phyloP scores from a whole-genome alignment of 2,888 invertebrate species.

The Lacanobia wlatinum region DNA sequence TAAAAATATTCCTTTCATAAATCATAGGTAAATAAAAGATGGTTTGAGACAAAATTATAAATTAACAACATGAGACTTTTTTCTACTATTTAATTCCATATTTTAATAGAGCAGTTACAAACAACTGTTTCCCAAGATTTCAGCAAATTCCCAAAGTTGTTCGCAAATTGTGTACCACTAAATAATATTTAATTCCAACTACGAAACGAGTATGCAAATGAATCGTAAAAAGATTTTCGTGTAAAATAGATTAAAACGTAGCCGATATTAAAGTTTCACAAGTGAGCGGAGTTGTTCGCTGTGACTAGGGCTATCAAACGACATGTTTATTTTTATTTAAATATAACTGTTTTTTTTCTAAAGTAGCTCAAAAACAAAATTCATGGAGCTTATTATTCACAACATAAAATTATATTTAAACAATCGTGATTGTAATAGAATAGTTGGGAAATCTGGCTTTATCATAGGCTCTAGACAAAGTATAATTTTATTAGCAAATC shows the following conservation, averaged over 20 bases:
- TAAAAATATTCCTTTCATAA: neutral
- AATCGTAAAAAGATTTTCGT: conserved; percentile 68
- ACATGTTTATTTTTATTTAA: neutral
- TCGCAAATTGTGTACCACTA: conserved; percentile 44
- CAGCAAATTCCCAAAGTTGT: conserved; percentile 37
- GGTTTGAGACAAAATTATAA: neutral
- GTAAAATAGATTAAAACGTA: conserved; percentile 69
- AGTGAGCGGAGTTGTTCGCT: conserved; percentile 79
- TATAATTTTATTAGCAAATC: too few relatives aligned
- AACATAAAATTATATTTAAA: too few relatives aligned
- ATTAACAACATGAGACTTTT: neutral
- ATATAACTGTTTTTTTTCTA: neutral
- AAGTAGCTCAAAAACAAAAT: too few relatives aligned
- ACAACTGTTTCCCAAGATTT: conserved; percentile 36
- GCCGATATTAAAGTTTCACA: conserved; percentile 76
- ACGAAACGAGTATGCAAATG: conserved; percentile 71
- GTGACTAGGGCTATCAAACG: conserved; percentile 57
- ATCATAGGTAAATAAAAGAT: neutral
- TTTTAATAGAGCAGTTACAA: conserved; percentile 13
- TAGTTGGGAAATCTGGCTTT: too few relatives aligned
- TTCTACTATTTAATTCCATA: neutral
- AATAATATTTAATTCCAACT: conserved; percentile 67
- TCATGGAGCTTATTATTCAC: too few relatives aligned
- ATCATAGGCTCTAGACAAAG: too few relatives aligned
- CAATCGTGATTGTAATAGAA: too few relatives aligned